Evolutionary conservation across 2,797 vertebrate genomes (phyloP).

Genomic region (Fratercula arctica): DNA sequence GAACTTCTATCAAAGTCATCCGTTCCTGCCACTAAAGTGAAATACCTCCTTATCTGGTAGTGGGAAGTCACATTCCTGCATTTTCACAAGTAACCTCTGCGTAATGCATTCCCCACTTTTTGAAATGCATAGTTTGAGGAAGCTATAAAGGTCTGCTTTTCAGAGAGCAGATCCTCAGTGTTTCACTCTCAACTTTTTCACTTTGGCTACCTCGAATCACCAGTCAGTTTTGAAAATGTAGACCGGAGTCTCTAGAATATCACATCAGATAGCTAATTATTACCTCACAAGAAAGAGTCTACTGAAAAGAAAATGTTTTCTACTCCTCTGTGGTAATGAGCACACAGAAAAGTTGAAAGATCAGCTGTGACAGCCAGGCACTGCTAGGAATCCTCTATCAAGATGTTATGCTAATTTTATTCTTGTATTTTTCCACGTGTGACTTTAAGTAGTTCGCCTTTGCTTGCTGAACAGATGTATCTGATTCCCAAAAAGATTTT

Average conservation of each 20-base stretch:
- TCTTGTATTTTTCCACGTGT: not conserved
- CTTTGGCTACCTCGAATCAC: not conserved
- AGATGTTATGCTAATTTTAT: not conserved
- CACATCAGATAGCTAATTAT: not conserved
- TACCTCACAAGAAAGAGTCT: not conserved
- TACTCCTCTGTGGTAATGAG: not conserved
- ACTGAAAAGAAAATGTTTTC: not conserved
- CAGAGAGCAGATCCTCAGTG: not conserved
- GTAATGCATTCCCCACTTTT: not conserved
- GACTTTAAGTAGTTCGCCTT: not conserved
- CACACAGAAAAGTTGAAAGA: not conserved
- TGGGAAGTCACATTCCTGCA: not conserved
- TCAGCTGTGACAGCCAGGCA: not conserved
- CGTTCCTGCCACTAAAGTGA: not conserved
- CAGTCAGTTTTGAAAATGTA: not conserved
- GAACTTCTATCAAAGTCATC: not conserved
- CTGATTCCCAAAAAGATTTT: not conserved
- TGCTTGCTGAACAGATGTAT: not conserved
- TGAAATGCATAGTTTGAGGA: not conserved
- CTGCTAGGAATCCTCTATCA: not conserved
- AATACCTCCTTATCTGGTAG: not conserved
- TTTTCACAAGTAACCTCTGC: not conserved
- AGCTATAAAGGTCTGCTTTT: not conserved
- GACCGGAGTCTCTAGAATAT: not conserved
- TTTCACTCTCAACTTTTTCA: not conserved